phyloP scores from a whole-genome alignment of 2,888 invertebrate species.

The Zootermopsis nevadensis region DNA sequence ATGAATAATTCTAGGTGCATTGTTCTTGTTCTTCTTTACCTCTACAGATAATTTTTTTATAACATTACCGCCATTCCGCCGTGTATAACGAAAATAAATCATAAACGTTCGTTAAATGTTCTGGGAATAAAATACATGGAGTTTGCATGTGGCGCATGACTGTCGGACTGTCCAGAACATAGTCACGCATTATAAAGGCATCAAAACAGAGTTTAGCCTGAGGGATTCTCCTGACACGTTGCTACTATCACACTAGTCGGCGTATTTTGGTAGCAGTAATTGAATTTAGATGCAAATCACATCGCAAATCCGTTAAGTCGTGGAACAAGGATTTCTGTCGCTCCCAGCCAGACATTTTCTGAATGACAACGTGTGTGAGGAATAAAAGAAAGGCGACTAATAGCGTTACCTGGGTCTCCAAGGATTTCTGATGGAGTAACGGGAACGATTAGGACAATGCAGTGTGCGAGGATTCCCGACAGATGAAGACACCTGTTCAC shows the following conservation, averaged over 20 bases:
- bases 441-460: too few relatives aligned
- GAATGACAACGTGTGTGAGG: conserved; percentile 25
- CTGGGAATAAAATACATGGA: too few relatives aligned
- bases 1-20: too few relatives aligned
- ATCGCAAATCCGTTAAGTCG: conserved; percentile 37
- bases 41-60: too few relatives aligned
- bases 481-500: too few relatives aligned
- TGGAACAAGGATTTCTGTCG: conserved; percentile 36
- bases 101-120: too few relatives aligned
- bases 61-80: too few relatives aligned
- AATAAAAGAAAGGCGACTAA: neutral
- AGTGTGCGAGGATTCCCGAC: too few relatives aligned
- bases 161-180: neutral
- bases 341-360: conserved; percentile 25
- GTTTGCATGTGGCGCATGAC: neutral
- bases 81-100: too few relatives aligned
- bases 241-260: conserved; percentile 1
- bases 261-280: conserved; percentile 39
- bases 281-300: conserved; percentile 43
- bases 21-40: too few relatives aligned
- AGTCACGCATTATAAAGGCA: conserved; percentile 19
- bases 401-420: too few relatives aligned
- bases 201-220: conserved; percentile 21
- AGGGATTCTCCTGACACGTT: conserved; percentile 29
- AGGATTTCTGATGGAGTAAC: too few relatives aligned